Percentiles rank a stretch among this genome's conserved stretches.
Evolutionary conservation across 2,113 vertebrate genomes (phyloP).

Genomic region (Saiga tatarica): DNA sequence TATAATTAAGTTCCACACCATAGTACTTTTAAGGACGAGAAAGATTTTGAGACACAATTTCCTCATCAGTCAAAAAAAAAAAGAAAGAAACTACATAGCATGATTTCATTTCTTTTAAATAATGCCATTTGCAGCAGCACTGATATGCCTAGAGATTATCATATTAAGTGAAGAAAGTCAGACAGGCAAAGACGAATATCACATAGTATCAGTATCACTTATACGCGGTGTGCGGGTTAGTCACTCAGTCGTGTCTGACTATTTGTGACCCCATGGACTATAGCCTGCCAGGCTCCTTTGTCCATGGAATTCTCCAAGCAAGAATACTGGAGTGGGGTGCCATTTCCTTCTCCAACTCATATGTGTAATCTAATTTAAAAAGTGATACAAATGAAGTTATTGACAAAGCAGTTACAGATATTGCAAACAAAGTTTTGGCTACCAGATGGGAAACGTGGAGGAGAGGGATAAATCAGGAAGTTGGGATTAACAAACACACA

Average conservation of each 20-base stretch:
- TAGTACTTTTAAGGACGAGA: neutral
- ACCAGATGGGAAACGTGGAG: neutral
- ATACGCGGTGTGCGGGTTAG: neutral
- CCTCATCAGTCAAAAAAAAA: neutral
- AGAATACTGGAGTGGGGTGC: neutral
- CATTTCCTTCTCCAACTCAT: neutral
- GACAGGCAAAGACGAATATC: neutral
- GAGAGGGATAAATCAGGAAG: neutral
- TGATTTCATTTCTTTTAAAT: neutral
- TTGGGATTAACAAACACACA: neutral
- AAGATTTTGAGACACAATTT: neutral
- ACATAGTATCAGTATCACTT: neutral
- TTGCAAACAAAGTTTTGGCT: neutral
- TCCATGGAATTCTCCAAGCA: neutral
- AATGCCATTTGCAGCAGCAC: neutral
- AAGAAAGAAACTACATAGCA: fast-evolving
- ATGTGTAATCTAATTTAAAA: neutral
- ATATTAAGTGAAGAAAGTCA: neutral
- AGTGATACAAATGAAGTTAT: neutral
- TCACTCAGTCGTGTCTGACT: neutral
- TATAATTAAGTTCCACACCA: neutral
- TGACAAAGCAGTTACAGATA: neutral
- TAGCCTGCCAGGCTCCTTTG: neutral
- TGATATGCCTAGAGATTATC: neutral
- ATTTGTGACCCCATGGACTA: neutral